Evolutionary conservation across 2,113 vertebrate genomes (phyloP).

Genomic region (Naja naja): DNA sequence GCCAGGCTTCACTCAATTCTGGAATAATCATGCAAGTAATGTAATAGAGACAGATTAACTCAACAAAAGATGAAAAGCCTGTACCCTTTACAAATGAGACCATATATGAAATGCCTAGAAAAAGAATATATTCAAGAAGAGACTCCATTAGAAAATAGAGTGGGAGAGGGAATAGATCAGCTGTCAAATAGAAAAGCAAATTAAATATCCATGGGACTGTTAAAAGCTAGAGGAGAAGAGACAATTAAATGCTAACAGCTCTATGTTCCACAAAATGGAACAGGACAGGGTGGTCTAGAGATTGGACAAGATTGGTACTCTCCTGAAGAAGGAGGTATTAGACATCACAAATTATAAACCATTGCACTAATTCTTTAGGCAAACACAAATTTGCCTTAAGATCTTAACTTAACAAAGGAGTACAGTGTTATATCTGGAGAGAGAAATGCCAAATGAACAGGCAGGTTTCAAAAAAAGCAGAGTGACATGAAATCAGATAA

Average conservation of each 20-base stretch:
- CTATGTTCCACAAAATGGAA: not conserved
- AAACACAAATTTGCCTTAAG: not conserved
- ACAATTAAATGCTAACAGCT: not conserved
- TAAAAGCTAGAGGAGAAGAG: not conserved
- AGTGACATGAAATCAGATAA: not conserved
- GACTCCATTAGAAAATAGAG: not conserved
- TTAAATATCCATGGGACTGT: not conserved
- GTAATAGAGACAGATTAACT: not conserved
- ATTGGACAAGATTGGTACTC: not conserved
- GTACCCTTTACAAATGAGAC: not conserved
- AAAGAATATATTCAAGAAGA: not conserved
- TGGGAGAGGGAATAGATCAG: not conserved
- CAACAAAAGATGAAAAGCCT: not conserved
- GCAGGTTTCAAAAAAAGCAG: not conserved
- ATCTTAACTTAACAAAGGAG: not conserved
- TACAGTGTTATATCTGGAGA: not conserved
- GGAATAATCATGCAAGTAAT: too few species aligned
- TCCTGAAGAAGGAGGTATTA: not conserved
- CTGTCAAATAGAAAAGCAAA: not conserved
- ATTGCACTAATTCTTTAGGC: not conserved
- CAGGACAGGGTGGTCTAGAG: not conserved
- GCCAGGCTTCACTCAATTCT: not conserved
- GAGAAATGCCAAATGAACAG: not conserved
- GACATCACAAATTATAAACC: not conserved
- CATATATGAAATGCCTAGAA: not conserved